Base-by-base conservation (phyloP, 1,140 invertebrate species). In the Myzus persicae region DNA sequence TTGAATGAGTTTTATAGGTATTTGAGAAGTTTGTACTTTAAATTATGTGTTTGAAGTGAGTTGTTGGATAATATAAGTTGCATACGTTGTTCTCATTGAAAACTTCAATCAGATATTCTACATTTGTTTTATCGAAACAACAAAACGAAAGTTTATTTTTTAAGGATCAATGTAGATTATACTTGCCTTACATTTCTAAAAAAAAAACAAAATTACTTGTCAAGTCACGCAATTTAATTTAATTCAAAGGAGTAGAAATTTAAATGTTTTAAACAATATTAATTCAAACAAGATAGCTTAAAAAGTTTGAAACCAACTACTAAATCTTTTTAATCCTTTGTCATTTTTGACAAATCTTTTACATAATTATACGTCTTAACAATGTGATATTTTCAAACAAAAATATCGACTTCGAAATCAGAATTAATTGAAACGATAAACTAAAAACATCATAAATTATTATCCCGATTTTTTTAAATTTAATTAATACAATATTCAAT, bases 211-310 rank as follows among this genome's bases (percentile, higher is more conserved):
- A 82, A 82, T 26, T 40, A 82, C 81, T 40, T 82, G 81, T 82
- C 38, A 82, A 82, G 38, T 82, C 81, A 82, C 22, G 81, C 81
- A 82, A 38, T 82, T 82, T 40, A 82, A 82, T 82, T 82, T 82
- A 82, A 40, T 82, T 82, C 36, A 82, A 82, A 82, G 81, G 81
- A 22, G 36, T 82, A 24, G 38, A 40, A 82, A 82, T 82, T 82
- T 20, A 82, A 82, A 82, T 82, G 36, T 82, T 82, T 82, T 9
- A 38, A 82, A 82, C 76, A 82, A 82, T 82, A 82, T 82, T 82
- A 82, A 40, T 82, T 82, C 24, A 82, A 82, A 24, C 38, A 82
- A 82, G 38, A 82, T 82, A 40, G 81, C 38, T 82, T 82, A 38
- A 38, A 82, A 82, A 82, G 81, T 82, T 38, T 24, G 38, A 26